These are phyloP conservation scores for Merodon equestris DNA, from an alignment of 2,888 invertebrate species.

Conservation along the genomic window DNA sequence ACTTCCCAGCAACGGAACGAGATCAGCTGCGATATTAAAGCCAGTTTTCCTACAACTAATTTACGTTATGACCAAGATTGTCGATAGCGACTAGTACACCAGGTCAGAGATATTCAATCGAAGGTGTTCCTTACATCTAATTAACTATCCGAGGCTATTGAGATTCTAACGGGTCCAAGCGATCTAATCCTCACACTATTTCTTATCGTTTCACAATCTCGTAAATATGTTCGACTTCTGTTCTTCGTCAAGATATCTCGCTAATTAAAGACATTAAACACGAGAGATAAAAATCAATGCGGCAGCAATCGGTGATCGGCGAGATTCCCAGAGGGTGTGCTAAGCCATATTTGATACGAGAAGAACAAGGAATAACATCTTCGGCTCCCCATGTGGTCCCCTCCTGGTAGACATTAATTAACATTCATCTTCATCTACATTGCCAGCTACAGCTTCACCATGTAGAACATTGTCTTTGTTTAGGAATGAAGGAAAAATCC, in stretches of 20 bases:
- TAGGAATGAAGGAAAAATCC: conserved; percentile 10
- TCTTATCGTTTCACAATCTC: too few species aligned
- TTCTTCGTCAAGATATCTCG: not conserved
- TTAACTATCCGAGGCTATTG: too few species aligned
- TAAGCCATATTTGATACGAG: conserved; percentile 18
- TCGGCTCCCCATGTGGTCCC: conserved; percentile 44
- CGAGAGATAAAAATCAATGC: not conserved
- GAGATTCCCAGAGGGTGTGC: not conserved
- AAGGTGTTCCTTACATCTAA: too few species aligned
- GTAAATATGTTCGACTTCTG: too few species aligned
- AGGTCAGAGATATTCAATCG: too few species aligned
- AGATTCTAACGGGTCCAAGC: too few species aligned
- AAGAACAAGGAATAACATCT: conserved; percentile 23
- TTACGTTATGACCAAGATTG: too few species aligned
- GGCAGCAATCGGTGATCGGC: too few species aligned
- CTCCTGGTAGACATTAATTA: conserved; percentile 54
- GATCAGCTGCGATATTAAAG: conserved; percentile 13
- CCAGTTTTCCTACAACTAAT: too few species aligned
- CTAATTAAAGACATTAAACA: conserved; percentile 14
- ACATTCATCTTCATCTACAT: conserved; percentile 8
- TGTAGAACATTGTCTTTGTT: conserved; percentile 39
- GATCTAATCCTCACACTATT: too few species aligned
- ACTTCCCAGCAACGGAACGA: conserved; percentile 40
- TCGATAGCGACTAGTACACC: too few species aligned
- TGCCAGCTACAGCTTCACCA: conserved; percentile 1